phyloP scores from a whole-genome alignment of 2,888 invertebrate genomes.

The Tiliacea citrago region DNA sequence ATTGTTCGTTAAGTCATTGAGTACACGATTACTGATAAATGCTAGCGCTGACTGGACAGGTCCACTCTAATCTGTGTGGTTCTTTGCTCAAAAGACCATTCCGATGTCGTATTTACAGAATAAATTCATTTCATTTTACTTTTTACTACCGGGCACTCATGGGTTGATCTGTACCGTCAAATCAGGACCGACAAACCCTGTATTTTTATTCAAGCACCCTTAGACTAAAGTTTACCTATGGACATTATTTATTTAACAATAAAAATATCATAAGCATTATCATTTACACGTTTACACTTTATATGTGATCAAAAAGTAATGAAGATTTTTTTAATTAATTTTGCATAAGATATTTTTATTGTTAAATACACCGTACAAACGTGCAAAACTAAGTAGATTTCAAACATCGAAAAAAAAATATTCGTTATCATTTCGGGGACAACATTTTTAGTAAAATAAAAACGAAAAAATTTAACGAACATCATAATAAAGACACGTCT shows the following conservation, averaged over 20 bases:
- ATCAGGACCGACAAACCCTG: not conserved
- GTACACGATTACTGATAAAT: too few relatives aligned
- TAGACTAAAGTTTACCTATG: not conserved
- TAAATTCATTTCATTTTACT: too few relatives aligned
- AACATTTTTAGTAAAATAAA: not conserved
- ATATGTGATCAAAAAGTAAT: not conserved
- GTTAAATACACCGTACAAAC: too few relatives aligned
- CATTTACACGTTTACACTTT: not conserved
- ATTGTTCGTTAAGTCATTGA: too few relatives aligned
- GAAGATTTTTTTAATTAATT: too few relatives aligned
- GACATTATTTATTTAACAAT: not conserved
- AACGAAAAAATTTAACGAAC: conserved; percentile 2
- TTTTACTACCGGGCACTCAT: not conserved
- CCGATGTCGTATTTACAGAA: too few relatives aligned
- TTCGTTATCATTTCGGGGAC: too few relatives aligned
- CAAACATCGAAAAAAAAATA: not conserved
- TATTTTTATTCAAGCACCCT: not conserved
- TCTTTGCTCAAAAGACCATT: too few relatives aligned
- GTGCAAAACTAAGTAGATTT: too few relatives aligned
- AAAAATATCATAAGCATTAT: not conserved
- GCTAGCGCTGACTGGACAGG: too few relatives aligned
- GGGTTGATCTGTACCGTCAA: not conserved
- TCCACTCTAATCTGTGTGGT: too few relatives aligned
- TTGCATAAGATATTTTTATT: too few relatives aligned
- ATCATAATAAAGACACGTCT: not conserved